phyloP scores from a whole-genome alignment of 64 coral and sea anemone genomes.

The Trachythela sp. region DNA sequence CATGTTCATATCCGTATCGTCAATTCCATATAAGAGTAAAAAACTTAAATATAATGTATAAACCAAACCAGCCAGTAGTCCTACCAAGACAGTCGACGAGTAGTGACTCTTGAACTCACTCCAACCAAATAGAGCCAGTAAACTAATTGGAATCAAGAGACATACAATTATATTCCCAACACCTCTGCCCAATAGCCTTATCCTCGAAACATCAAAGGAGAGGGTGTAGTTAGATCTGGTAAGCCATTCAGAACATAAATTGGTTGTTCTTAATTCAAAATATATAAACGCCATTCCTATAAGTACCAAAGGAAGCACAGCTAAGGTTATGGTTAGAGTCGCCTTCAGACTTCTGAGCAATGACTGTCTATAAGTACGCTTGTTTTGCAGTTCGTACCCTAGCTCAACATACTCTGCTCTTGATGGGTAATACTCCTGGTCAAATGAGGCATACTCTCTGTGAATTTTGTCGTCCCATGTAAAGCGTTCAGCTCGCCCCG shows the following conservation, averaged over 20 bases:
- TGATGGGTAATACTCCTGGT: not conserved
- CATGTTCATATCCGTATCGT: not conserved
- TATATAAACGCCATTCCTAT: not conserved
- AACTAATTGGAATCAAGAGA: not conserved
- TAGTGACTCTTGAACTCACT: too few species aligned
- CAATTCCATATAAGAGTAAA: too few species aligned
- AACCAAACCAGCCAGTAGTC: not conserved
- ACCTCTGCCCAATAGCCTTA: not conserved
- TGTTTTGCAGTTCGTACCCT: not conserved
- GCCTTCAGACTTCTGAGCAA: not conserved
- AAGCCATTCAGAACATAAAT: not conserved
- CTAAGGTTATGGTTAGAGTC: not conserved
- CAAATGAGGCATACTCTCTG: not conserved
- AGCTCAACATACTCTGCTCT: not conserved
- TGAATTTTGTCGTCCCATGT: not conserved
- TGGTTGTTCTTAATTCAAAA: slow-evolving; percentile 34
- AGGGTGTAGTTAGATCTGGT: not conserved
- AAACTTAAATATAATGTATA: not conserved
- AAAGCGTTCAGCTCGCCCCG: not conserved
- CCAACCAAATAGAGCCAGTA: not conserved
- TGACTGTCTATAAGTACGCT: slow-evolving; percentile 24
- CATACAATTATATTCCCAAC: not conserved
- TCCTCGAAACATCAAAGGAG: not conserved
- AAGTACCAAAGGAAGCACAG: slow-evolving; percentile 17
- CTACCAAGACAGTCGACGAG: not conserved